Base-by-base conservation (phyloP, 2,888 invertebrate species). In the Campaea margaritaria region DNA sequence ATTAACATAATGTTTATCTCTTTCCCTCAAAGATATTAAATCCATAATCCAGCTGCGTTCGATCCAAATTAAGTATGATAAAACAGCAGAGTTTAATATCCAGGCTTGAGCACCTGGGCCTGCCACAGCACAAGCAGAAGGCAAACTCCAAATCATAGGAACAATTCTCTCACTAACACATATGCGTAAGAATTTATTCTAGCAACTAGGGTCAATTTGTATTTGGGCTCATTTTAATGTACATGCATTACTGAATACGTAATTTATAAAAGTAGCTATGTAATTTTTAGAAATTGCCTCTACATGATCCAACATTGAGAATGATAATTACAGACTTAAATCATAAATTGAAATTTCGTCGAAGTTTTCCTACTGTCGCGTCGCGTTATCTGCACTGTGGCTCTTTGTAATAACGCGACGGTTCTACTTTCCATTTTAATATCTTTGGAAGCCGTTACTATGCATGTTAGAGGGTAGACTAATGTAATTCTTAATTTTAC, bases 61-160 rank as follows among this genome's bases (percentile, higher is more conserved):
- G 65, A 78, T 79, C 75, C 71, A 75, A 77, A 75, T 77, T 70
- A 75, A 73, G 73, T 63, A 73, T 74, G 70, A 73, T 75, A 74
- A 74, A 75, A 75, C 69, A 71, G 62, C 54, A 69, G 65, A 72
- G 71, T 73, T 78, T 73, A 72, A 68, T 75, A 74, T 73, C 69
- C 70, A 57, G 54, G 43, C 62, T 47, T 14, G 49, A 54, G 49
- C 60, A 60, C 60, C 60, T 60, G 54, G 45, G 55, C 46, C 14
- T 27, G 42, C 10, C 38, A 44, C 52, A 52, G 52, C 14, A 36
- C 5, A 11, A 36, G 28, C 27, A 49, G 49, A 9, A 11, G 21
- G 15, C n/a, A n/a, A n/a, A n/a, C n/a, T n/a, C n/a, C n/a, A n/a
- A n/a, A n/a, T n/a, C n/a, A n/a, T n/a, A 21, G 21, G 3, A 21